A percentile compares a stretch with the other conserved stretches of the same genome.
Evolutionary conservation across 1,140 invertebrate genomes (phyloP).

Genomic region (Saccostrea echinata): DNA sequence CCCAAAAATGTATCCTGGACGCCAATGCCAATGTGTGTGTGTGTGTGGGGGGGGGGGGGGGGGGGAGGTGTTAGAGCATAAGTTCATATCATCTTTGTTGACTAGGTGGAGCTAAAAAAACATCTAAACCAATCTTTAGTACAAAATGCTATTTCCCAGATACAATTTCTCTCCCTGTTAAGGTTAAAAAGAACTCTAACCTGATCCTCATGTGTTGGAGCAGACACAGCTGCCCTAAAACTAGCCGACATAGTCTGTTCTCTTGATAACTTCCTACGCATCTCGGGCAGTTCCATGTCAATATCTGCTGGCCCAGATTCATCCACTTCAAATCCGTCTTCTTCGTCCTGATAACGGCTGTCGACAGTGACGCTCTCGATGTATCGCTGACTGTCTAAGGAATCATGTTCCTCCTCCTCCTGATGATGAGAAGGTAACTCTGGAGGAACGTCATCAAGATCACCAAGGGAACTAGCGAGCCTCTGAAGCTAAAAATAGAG

Average conservation of each 20-base stretch:
- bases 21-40: too few species aligned
- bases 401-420: constrained; percentile 39
- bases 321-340: constrained; percentile 40
- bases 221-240: constrained; percentile 41
- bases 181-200: not conserved
- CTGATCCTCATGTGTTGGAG: not conserved
- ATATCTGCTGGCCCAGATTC: constrained; percentile 42
- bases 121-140: too few species aligned
- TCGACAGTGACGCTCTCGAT: constrained; percentile 53
- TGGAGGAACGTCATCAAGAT: constrained; percentile 37
- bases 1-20: too few species aligned
- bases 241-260: constrained; percentile 51
- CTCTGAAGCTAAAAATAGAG: constrained; percentile 42
- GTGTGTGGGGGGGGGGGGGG: too few species aligned
- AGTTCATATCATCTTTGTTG: too few species aligned
- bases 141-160: too few species aligned
- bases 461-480: constrained; percentile 42
- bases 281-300: constrained; percentile 51
- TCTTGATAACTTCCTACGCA: constrained; percentile 51
- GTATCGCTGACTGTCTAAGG: constrained; percentile 50
- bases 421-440: constrained; percentile 29
- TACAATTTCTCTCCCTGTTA: too few species aligned
- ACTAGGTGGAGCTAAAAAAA: too few species aligned
- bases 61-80: too few species aligned
- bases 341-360: constrained; percentile 42